Evolutionary conservation across 2,888 invertebrate species (phyloP), one percentile per base, ranked within the genome.

Genomic region (Endotricha flammealis): DNA sequence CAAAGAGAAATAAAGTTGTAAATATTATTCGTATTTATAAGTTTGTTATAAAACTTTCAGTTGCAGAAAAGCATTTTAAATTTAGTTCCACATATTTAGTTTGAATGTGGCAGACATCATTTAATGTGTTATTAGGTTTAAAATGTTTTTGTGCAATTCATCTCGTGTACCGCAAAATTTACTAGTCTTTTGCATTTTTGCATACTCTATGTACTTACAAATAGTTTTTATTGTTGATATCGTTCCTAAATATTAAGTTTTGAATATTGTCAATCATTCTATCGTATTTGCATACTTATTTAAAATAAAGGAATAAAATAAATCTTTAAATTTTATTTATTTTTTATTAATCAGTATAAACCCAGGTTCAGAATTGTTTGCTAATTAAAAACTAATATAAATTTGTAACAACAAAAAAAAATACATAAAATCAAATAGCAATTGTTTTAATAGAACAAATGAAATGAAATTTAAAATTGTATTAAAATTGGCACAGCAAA

Each of bases 121-220:
- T n/a, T n/a, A n/a, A n/a, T n/a, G n/a, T n/a, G n/a, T n/a, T n/a
- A 7, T 20, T 7, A 20, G n/a, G 20, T 29, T 17, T 29, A 17
- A 10, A 29, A 25, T 25, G 8, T 25, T 4, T 10, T 9, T 9
- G 6, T 11, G 4, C 10, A 11, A 25, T 4, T n/a, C n/a, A 10
- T 33, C 14, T 28, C 24, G n/a, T n/a, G n/a, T n/a, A 32, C 31
- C 36, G 32, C 38, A 13, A 32, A 23, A 31, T 39, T 34, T 42
- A 38, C 48, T 48, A 48, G 48, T 48, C 48, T 31, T 44, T 48
- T 28, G 35, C 42, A 41, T 30, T 39, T 40, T 40, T 46, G 39
- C 30, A 39, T 38, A 39, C 13, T 32, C 22, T 33, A 39, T 33
- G 36, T 44, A 46, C 34, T 28, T 28, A 28, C n/a, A 17, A 20